phyloP scores from a whole-genome alignment of 2,888 invertebrate genomes.

The Lymantria dispar region DNA sequence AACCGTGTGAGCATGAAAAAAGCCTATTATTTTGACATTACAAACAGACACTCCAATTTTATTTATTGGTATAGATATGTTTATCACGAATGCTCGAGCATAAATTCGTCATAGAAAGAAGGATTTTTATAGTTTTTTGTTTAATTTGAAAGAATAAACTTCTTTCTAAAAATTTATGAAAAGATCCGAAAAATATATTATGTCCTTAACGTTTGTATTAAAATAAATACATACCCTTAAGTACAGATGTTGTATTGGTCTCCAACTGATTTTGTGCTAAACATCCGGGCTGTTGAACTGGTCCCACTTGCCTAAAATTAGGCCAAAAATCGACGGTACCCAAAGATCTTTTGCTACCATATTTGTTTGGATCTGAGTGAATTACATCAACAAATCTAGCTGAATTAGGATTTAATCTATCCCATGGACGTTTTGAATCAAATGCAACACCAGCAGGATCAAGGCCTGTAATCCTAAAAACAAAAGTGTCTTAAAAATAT shows the following conservation, averaged over 20 bases:
- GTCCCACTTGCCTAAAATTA: conserved; percentile 50
- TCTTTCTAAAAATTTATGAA: too few relatives aligned
- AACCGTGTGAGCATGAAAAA: too few relatives aligned
- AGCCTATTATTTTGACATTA: too few relatives aligned
- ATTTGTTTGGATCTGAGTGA: conserved; percentile 66
- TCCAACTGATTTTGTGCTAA: conserved; percentile 6
- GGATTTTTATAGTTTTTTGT: too few relatives aligned
- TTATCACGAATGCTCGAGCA: too few relatives aligned
- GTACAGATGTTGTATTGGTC: neutral
- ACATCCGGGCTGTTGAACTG: conserved; percentile 64
- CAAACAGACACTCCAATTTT: too few relatives aligned
- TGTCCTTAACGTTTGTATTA: too few relatives aligned
- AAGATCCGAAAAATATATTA: too few relatives aligned
- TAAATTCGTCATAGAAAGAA: too few relatives aligned
- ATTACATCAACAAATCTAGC: conserved; percentile 56
- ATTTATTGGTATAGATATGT: too few relatives aligned
- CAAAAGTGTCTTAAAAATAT: neutral
- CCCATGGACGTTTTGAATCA: conserved; percentile 42
- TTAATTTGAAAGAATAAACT: too few relatives aligned
- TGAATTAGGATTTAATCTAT: conserved; percentile 50
- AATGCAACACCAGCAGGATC: conserved; percentile 63
- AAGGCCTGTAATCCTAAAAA: conserved; percentile 62
- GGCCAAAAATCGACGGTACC: conserved; percentile 74
- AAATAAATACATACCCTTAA: neutral
- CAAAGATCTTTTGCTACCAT: conserved; percentile 47